Base-by-base conservation (phyloP, 1,140 invertebrate species). In the Battus philenor region DNA sequence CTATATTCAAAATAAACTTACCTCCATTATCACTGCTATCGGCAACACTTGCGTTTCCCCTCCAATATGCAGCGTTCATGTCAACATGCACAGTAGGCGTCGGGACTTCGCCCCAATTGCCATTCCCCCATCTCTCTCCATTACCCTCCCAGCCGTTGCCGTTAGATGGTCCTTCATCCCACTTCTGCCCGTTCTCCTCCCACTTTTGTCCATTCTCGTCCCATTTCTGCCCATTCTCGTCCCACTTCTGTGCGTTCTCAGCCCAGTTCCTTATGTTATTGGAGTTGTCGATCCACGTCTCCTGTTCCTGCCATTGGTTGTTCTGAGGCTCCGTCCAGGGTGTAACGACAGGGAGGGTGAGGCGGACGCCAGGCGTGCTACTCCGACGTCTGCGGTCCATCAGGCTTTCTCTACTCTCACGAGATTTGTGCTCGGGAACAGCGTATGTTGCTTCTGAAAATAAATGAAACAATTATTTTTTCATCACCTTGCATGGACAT, bases 41-140 rank as follows among this genome's bases (percentile, higher is more conserved):
- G 69, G 90, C 89, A 67, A 92, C 68, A 70, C 87, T 85, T 51
- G 86, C 74, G 57, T 85, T 78, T 0, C 87, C 87, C 27, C 83
- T 77, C 86, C 88, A 89, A 16, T 87, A 88, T 0, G 79, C 70
- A 0, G 76, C 76, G 20, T 76, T 76, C 68, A 76, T 69, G 38
- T 81, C 79, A 2, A 84, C 79, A 18, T 76, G 71, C 1, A 83
- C 77, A 0, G 77, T 83, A 0, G 77, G 79, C 0, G 79, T 83
- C 1, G 75, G 69, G 0, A 76, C 68, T 22, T 67, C 77, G 5
- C 70, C 74, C 79, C 81, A 78, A 18, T 76, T 74, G 4, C 71
- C 70, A 66, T 80, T 67, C 60, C 27, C 27, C 27, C 75, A 59
- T 50, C 73, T 77, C 61, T 51, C 75, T 51, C 54, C 61, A 11